phyloP scores from a whole-genome alignment of 2,113 vertebrate genomes.

The Poeciliopsis prolifica region DNA sequence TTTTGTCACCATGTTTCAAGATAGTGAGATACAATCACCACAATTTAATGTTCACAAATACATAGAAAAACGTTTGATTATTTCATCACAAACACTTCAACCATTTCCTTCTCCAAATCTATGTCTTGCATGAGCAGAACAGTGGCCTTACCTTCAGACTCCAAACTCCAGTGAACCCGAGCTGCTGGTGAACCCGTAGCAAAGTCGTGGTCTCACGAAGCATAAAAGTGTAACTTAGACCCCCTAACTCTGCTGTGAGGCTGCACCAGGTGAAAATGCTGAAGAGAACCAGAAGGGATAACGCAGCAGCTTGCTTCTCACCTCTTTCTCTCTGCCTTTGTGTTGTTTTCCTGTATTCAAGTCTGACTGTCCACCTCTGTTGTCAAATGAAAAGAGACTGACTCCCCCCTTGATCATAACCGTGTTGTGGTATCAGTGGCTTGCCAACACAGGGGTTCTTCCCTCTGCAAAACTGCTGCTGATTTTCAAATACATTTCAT shows the following conservation, averaged over 20 bases:
- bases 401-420: conserved; percentile 17
- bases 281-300: conserved; percentile 1
- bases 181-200: not conserved
- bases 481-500: not conserved
- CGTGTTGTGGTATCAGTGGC: conserved; percentile 34
- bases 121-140: not conserved
- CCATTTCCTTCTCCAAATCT: conserved; percentile 5
- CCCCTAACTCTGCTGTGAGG: conserved; percentile 18
- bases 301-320: conserved; percentile 18
- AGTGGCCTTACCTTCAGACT: conserved; percentile 55
- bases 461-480: conserved; percentile 6
- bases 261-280: conserved; percentile 21
- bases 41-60: not conserved
- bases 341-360: conserved; percentile 33
- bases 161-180: conserved; percentile 10
- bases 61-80: not conserved
- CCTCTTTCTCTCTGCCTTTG: conserved; percentile 15
- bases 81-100: conserved; percentile 5
- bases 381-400: conserved; percentile 22
- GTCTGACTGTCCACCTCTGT: conserved; percentile 37
- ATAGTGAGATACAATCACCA: not conserved
- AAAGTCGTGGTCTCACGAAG: not conserved
- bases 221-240: not conserved
- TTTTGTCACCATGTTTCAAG: not conserved
- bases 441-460: conserved; percentile 27